These are phyloP conservation scores for Theristicus caerulescens DNA, from an alignment of 2,113 vertebrate genomes.

Conservation along the genomic window DNA sequence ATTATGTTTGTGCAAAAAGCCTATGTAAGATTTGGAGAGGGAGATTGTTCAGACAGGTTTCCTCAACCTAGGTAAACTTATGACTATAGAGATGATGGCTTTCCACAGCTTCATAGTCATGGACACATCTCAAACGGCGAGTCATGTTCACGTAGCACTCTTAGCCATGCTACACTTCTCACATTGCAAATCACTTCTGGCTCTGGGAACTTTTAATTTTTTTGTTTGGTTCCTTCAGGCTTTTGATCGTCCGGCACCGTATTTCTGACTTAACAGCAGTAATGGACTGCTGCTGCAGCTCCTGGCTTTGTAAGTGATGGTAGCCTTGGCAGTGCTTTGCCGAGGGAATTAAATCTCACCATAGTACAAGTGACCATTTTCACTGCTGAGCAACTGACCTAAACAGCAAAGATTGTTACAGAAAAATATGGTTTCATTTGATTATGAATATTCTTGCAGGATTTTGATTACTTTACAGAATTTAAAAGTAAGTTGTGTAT, in stretches of 20 bases:
- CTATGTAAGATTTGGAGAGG: background rate
- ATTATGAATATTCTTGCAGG: background rate
- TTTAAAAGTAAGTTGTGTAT: background rate
- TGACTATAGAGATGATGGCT: background rate
- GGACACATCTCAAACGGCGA: fast-evolving
- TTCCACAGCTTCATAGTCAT: background rate
- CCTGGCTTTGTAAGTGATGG: background rate
- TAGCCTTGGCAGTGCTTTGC: background rate
- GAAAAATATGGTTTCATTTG: background rate
- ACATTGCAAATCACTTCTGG: background rate
- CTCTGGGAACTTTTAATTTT: background rate
- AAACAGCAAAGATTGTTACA: background rate
- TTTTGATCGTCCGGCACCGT: background rate
- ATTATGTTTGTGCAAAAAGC: background rate
- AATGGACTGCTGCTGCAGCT: background rate
- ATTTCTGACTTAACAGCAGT: background rate
- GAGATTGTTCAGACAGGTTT: background rate
- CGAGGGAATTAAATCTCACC: background rate
- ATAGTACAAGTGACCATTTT: background rate
- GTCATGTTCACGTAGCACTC: fast-evolving
- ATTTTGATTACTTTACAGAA: background rate
- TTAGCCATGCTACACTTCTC: background rate
- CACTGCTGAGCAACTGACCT: background rate
- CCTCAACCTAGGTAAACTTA: background rate
- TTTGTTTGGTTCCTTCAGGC: background rate